phyloP scores from a whole-genome alignment of 2,113 vertebrate species.

The Anser brachyrhynchus region DNA sequence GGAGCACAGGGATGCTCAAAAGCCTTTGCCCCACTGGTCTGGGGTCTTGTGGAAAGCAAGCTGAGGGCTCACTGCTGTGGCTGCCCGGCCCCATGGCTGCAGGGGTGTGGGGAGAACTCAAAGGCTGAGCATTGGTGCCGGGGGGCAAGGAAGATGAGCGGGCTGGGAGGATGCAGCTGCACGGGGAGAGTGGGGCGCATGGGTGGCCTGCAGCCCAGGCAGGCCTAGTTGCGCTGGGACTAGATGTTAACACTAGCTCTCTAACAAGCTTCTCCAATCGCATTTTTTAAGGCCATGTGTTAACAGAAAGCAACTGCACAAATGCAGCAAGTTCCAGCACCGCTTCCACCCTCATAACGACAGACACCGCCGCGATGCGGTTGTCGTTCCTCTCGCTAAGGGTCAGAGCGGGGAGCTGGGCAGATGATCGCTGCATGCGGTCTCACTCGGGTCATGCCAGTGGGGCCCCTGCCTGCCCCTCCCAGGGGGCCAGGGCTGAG shows the following conservation, averaged over 20 bases:
- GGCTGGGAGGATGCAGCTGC: not conserved
- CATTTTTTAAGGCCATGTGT: conserved; percentile 24
- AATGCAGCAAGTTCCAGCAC: conserved; percentile 42
- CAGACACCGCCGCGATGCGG: not conserved
- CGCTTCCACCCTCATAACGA: not conserved
- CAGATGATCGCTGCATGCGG: not conserved
- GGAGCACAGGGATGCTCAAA: not conserved
- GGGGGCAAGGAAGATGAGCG: rapidly evolving
- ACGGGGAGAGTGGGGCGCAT: not conserved
- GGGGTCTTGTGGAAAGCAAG: not conserved
- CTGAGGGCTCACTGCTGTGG: not conserved
- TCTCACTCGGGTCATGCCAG: not conserved
- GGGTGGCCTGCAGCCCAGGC: not conserved
- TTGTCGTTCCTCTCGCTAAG: not conserved
- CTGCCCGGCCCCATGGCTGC: not conserved
- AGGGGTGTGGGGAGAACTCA: not conserved
- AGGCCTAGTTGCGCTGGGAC: not conserved
- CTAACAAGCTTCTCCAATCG: conserved; percentile 35
- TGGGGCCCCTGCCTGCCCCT: not conserved
- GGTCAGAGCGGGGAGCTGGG: not conserved
- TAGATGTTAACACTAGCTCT: conserved; percentile 19
- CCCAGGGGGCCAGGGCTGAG: not conserved
- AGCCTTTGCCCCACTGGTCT: too few species aligned
- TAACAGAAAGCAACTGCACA: conserved; percentile 62
- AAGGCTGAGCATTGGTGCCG: rapidly evolving